phyloP scores from a whole-genome alignment of 1,140 invertebrate genomes.

The Drosophila willistoni region DNA sequence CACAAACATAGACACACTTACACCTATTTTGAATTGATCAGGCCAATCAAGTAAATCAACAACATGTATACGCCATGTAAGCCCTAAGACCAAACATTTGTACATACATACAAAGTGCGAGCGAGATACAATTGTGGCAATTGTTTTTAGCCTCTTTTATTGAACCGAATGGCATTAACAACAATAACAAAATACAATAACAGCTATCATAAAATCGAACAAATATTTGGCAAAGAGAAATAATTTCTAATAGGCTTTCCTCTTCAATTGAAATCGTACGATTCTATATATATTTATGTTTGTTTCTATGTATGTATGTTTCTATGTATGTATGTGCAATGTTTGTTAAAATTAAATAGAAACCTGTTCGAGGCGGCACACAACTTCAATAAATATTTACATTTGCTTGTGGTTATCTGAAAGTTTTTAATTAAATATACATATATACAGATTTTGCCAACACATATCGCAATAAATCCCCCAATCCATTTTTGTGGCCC shows the following conservation, averaged over 20 bases:
- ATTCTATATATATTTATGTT: slow-evolving; percentile 48
- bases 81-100: slow-evolving; percentile 40
- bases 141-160: slow-evolving; percentile 53
- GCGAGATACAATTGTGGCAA: slow-evolving; percentile 23
- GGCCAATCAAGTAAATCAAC: slow-evolving; percentile 77
- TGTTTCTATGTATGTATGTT: slow-evolving; percentile 22
- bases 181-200: slow-evolving; percentile 41
- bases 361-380: slow-evolving; percentile 18
- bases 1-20: slow-evolving; percentile 21
- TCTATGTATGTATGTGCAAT: slow-evolving; percentile 44
- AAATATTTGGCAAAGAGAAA: slow-evolving; percentile 72
- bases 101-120: neutral
- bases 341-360: slow-evolving; percentile 53
- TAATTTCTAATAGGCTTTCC: slow-evolving; percentile 79
- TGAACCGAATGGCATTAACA: slow-evolving; percentile 56
- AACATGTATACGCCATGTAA: slow-evolving; percentile 67
- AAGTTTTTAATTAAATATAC: slow-evolving; percentile 69
- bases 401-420: slow-evolving; percentile 26
- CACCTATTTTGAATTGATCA: slow-evolving; percentile 30
- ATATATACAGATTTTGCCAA: slow-evolving; percentile 2
- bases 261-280: slow-evolving; percentile 68
- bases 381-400: slow-evolving; percentile 46
- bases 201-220: slow-evolving; percentile 35
- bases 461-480: neutral
- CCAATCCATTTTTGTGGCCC: neutral